Conservation (phyloP, 1,140 invertebrate genomes). For the Pogonognathellus flavescens region DNA sequence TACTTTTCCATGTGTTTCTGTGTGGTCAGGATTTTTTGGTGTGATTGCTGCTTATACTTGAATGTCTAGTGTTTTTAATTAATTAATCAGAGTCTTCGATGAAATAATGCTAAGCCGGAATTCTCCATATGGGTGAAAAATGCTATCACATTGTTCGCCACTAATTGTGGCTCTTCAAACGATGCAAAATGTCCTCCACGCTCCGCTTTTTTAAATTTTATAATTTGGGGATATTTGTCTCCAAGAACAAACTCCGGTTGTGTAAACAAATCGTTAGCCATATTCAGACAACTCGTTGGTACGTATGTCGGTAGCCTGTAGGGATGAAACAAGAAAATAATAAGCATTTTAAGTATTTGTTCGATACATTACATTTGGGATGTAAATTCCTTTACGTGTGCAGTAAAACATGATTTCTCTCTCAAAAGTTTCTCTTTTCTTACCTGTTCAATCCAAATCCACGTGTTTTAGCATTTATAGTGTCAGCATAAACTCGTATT, state of each 20-base stretch:
- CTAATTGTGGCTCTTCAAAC: constrained; percentile 40
- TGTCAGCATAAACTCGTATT: constrained; percentile 71
- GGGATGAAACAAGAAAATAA: constrained; percentile 66
- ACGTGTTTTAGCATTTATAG: constrained; percentile 69
- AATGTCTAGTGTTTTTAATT: neutral
- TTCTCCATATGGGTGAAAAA: constrained; percentile 52
- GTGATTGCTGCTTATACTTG: neutral
- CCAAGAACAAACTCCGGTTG: constrained; percentile 55
- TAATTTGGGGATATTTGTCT: constrained; percentile 56
- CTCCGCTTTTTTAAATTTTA: constrained; percentile 51
- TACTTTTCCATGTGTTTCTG: neutral
- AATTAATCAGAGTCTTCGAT: constrained; percentile 17
- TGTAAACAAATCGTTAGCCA: constrained; percentile 69
- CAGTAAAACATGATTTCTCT: neutral
- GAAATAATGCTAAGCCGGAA: constrained; percentile 41
- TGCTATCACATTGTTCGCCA: constrained; percentile 51
- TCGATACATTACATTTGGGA: constrained; percentile 44
- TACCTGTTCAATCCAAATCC: constrained; percentile 31
- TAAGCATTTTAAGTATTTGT: constrained; percentile 70
- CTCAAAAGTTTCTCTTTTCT: neutral
- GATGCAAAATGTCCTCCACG: constrained; percentile 57
- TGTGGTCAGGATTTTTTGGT: neutral
- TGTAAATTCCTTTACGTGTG: constrained; percentile 69
- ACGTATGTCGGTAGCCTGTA: constrained; percentile 58
- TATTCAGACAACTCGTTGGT: constrained; percentile 66